phyloP scores from a whole-genome alignment of 2,888 invertebrate genomes.

The Sarcophaga subvicina region DNA sequence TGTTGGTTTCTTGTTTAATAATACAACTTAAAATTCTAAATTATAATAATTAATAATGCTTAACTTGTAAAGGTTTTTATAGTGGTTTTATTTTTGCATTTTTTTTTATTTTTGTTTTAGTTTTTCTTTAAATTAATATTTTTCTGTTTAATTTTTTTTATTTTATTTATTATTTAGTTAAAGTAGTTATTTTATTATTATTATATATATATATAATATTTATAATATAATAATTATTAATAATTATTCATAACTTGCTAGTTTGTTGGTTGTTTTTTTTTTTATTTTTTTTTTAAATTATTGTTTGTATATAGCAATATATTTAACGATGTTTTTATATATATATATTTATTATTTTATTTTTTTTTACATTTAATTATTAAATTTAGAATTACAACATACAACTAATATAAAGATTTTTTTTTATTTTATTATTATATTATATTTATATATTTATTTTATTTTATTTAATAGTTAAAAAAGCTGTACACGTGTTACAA shows the following conservation, averaged over 20 bases:
- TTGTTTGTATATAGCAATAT: constrained; percentile 63
- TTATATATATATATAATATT: constrained; percentile 51
- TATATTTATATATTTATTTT: constrained; percentile 38
- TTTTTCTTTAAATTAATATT: constrained; percentile 27
- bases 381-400: constrained; percentile 65
- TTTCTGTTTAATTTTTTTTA: constrained; percentile 25
- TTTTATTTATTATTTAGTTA: constrained; percentile 58
- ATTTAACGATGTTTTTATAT: constrained; percentile 63
- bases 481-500: constrained; percentile 61
- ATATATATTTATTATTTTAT: constrained; percentile 29
- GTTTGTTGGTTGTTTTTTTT: constrained; percentile 61
- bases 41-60: constrained; percentile 67
- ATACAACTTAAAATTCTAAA: constrained; percentile 76
- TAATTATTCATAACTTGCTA: constrained; percentile 66
- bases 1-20: constrained; percentile 61
- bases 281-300: constrained; percentile 46
- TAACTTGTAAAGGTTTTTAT: constrained; percentile 59
- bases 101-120: constrained; percentile 17
- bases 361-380: constrained; percentile 59
- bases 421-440: constrained; percentile 15
- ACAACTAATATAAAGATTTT: constrained; percentile 49
- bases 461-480: constrained; percentile 45
- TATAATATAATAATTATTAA: constrained; percentile 61
- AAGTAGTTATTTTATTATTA: constrained; percentile 39
- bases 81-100: constrained; percentile 38